These are phyloP conservation scores for Bujurquina vittata DNA, from an alignment of 2,113 vertebrate genomes.

Conservation along the genomic window DNA sequence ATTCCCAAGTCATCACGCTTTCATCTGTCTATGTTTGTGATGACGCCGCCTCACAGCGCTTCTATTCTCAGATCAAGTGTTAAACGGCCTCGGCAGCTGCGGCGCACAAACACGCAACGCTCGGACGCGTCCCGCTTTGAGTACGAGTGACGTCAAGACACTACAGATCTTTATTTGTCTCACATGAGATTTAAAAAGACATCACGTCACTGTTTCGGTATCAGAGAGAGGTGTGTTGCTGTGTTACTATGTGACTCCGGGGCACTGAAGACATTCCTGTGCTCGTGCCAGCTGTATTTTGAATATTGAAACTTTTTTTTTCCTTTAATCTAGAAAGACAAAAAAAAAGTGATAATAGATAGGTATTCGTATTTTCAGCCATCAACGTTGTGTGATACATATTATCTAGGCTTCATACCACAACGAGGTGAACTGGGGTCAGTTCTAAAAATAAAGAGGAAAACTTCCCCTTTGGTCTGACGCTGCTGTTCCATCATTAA, in stretches of 20 bases:
- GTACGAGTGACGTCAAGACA: conserved; percentile 35
- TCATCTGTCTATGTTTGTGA: not conserved
- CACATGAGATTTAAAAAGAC: conserved; percentile 17
- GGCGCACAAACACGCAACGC: not conserved
- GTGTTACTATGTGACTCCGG: not conserved
- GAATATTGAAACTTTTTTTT: not conserved
- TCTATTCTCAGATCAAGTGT: conserved; percentile 55
- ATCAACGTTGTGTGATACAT: not conserved
- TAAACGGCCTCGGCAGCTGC: conserved; percentile 54
- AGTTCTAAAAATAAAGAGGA: conserved; percentile 1
- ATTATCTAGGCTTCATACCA: too few relatives aligned
- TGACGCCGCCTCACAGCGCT: conserved; percentile 16
- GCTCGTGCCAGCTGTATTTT: not conserved
- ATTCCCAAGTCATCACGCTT: conserved; percentile 31
- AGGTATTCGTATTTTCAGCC: not conserved
- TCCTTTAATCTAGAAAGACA: not conserved
- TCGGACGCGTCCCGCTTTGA: not conserved
- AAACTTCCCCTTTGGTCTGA: not conserved
- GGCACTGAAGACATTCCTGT: conserved; percentile 15
- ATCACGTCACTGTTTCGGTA: conserved; percentile 12
- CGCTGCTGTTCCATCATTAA: not conserved
- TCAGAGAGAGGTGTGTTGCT: not conserved
- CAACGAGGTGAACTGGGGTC: not conserved
- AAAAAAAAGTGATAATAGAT: not conserved
- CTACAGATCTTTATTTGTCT: conserved; percentile 25